Evolutionary conservation across 2,113 vertebrate species (phyloP).

Genomic region (Piaya cayana): DNA sequence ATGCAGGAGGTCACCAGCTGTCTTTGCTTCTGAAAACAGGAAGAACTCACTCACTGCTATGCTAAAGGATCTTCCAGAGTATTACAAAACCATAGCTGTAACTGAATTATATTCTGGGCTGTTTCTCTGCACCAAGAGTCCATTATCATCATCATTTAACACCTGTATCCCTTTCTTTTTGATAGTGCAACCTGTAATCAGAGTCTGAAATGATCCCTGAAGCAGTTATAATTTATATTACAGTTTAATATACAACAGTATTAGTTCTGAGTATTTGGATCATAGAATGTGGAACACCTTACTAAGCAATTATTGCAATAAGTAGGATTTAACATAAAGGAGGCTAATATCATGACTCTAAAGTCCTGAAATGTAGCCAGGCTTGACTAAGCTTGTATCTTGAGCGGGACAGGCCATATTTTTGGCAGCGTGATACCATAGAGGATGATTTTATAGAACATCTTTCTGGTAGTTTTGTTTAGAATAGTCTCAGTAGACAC

Average conservation of each 20-base stretch:
- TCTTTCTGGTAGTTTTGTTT: not conserved
- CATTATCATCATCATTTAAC: constrained; percentile 72
- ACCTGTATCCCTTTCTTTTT: constrained; percentile 67
- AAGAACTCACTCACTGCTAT: constrained; percentile 17
- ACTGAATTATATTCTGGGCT: constrained; percentile 34
- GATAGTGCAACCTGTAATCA: constrained; percentile 69
- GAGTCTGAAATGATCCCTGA: constrained; percentile 60
- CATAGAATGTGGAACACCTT: constrained; percentile 43
- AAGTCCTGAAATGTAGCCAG: not conserved
- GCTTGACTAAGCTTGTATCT: not conserved
- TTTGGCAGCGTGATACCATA: not conserved
- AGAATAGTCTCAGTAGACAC: not conserved
- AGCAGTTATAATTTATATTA: constrained; percentile 74
- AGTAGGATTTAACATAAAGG: not conserved
- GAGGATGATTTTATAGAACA: not conserved
- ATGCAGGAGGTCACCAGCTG: not conserved
- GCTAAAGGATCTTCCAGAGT: not conserved
- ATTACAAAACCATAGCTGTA: constrained; percentile 33
- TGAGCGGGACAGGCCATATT: not conserved
- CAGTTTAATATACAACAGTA: constrained; percentile 53
- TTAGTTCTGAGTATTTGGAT: constrained; percentile 43
- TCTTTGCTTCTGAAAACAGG: not conserved
- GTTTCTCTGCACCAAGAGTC: constrained; percentile 32
- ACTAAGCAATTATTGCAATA: not conserved
- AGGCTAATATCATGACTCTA: not conserved